Base-by-base conservation (phyloP, 2,888 invertebrate genomes). In the Allacma fusca region DNA sequence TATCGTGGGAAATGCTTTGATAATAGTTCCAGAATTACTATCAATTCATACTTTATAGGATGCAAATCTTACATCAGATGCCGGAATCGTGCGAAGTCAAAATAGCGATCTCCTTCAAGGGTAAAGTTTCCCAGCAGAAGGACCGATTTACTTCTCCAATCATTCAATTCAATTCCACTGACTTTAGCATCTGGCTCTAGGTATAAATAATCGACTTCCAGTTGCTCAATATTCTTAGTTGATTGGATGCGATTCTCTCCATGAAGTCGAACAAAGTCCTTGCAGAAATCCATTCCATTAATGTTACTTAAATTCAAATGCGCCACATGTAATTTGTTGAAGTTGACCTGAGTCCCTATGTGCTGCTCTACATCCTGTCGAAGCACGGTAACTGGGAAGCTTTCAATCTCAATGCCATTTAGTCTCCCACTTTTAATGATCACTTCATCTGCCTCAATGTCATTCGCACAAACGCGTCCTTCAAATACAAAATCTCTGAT, bases 71-170 rank as follows among this genome's bases (percentile, higher is more conserved):
- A 81, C 81, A 13, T n/a, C 2, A 82, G 50, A 29, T 79, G 67
- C 9, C 40, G 28, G 28, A 59, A 50, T 1, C 64, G 71, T 26
- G 71, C 57, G 21, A 71, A 57, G 0, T 76, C 13, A 1, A 64
- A 23, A 19, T 79, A 70, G 43, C 73, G 57, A 0, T 81, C 57
- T 0, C 77, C 71, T 0, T 67, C 70, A 0, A 40, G 21, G 2
- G 78, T 62, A 13, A 68, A 65, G 68, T 69, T 19, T 2, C 68
- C 74, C 24, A 71, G 76, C 0, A 64, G 40, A 0, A 34, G 67
- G 5, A 78, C 76, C 0, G 81, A 77, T 23, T 65, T 44, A 1
- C 73, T 57, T 26, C 76, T 44, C 83, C 83, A 83, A 13, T 79
- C 59, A 0, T 74, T 74, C 28, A 83, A n/a, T 26, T 78, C 75